These are phyloP conservation scores for Barbus barbus DNA, from an alignment of 2,113 vertebrate genomes.

Conservation along the genomic window DNA sequence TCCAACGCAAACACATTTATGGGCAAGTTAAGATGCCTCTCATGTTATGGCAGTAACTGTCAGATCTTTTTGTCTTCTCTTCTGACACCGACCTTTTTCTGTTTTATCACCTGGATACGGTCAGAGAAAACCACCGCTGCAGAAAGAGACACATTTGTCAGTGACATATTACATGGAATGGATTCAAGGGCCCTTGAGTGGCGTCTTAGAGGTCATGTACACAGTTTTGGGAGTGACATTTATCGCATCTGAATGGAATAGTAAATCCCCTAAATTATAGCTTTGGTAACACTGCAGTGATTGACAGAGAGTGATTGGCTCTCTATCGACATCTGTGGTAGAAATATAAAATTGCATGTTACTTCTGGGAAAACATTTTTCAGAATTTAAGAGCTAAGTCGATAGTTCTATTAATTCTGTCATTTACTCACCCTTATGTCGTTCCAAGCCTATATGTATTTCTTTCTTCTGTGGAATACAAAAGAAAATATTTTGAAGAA, in stretches of 20 bases:
- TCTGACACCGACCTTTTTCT: conserved; percentile 47
- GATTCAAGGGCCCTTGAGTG: background rate
- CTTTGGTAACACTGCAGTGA: background rate
- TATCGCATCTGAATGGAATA: background rate
- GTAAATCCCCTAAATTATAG: background rate
- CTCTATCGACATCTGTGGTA: background rate
- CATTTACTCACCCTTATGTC: background rate
- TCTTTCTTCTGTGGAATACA: background rate
- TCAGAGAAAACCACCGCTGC: conserved; percentile 32
- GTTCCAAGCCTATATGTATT: background rate
- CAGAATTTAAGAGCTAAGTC: background rate
- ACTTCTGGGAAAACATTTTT: background rate
- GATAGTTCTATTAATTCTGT: background rate
- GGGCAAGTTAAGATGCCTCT: conserved; percentile 50
- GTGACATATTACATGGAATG: conserved; percentile 17
- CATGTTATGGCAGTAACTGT: conserved; percentile 57
- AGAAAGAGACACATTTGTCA: conserved; percentile 33
- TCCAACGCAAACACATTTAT: conserved; percentile 56
- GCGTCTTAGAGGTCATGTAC: conserved; percentile 6
- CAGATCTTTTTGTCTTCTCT: conserved; percentile 54
- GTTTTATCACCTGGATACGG: conserved; percentile 53
- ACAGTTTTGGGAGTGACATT: background rate
- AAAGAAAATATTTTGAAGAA: background rate
- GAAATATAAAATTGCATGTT: background rate
- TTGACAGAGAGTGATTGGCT: conserved; percentile 3